Base-by-base conservation (phyloP, 2,797 vertebrate species). In the Spinus olivaceus region DNA sequence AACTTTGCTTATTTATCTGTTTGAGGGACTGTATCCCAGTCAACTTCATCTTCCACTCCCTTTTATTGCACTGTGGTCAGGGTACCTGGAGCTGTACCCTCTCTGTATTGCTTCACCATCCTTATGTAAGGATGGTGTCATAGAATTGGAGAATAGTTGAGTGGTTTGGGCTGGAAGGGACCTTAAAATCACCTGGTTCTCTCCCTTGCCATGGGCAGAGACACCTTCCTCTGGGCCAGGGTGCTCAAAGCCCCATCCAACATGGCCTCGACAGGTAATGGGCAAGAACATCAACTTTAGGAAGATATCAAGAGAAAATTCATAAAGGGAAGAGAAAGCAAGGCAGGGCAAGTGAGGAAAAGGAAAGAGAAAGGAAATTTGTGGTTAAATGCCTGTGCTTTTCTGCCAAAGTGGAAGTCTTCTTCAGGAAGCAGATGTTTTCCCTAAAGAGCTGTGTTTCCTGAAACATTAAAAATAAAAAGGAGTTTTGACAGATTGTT, bases 401-500 rank as follows among this genome's bases (percentile, higher is more conserved):
- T 87, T 89, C 57, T 80, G 86, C 84, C 42, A 16, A 69, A 94
- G 54, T 78, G 54, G 72, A 90, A 90, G 80, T 37, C 69, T 74
- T 74, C 81, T 92, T 81, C n/a, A 66, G 79, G 76, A 94, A 93
- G 92, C 90, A 95, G 94, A 93, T 94, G 81, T 89, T 95, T 91
- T 93, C 81, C 86, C 88, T 81, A 22, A 93, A 89, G 84, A 86
- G 17, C 28, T 50, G 17, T 76, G 77, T 88, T 90, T 94, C 88
- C 91, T 90, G 69, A 95, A 92, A 94, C 47, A 90, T 57, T 18
- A 6, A 59, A 79, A 59, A 41, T 35, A 66, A 47, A 51, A 65
- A 25, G 15, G 35, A 74, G 27, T 70, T 94, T 90, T 96, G 91
- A 91, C 87, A 92, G 91, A 80, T 88, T 86, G 72, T 91, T 91